phyloP scores from a whole-genome alignment of 2,113 vertebrate genomes.

The Actinemys pallida region DNA sequence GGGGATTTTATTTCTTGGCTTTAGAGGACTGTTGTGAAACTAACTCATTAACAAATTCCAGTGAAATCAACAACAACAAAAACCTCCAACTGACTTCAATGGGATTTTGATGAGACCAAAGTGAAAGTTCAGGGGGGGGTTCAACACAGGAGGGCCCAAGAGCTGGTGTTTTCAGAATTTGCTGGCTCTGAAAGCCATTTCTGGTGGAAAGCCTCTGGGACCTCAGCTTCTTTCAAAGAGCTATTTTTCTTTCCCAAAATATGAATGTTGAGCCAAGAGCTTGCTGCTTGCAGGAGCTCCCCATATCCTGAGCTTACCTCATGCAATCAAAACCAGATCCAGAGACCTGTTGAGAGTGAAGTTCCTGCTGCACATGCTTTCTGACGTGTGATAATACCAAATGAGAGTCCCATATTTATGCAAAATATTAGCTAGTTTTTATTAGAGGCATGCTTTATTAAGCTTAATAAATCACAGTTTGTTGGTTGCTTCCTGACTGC shows the following conservation, averaged over 20 bases:
- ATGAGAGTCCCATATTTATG: constrained; percentile 66
- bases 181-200: constrained; percentile 33
- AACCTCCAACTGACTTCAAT: constrained; percentile 46
- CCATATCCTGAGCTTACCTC: background rate
- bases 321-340: background rate
- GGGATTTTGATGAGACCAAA: constrained; percentile 44
- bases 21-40: background rate
- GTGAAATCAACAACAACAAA: constrained; percentile 41
- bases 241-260: background rate
- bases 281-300: constrained; percentile 30
- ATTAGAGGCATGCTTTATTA: constrained; percentile 79
- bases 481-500: constrained; percentile 69
- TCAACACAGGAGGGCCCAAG: background rate
- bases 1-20: background rate
- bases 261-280: background rate
- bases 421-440: constrained; percentile 74
- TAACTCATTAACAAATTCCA: background rate
- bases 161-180: background rate
- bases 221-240: background rate
- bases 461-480: constrained; percentile 82
- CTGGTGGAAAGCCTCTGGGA: background rate
- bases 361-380: background rate
- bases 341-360: constrained; percentile 17
- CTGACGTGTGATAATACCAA: constrained; percentile 1
- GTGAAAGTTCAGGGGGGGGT: background rate